phyloP scores from a whole-genome alignment of 2,888 invertebrate genomes.

The Cephus runcator region DNA sequence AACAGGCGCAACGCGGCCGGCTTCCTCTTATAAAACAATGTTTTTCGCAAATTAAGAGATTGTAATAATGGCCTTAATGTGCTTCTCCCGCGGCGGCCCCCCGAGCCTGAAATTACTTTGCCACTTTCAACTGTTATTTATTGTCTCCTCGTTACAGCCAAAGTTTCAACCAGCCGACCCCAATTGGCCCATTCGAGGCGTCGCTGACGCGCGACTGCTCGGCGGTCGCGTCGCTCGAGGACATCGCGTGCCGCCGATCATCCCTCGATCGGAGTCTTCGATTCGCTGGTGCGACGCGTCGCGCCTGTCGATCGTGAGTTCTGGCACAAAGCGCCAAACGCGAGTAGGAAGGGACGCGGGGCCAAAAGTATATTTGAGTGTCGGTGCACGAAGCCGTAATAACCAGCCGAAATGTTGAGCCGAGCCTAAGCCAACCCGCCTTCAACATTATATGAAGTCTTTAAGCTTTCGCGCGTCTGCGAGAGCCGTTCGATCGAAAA shows the following conservation, averaged over 20 bases:
- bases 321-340: too few species aligned
- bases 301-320: too few species aligned
- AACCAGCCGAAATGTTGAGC: constrained; percentile 22
- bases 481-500: constrained; percentile 52
- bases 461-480: constrained; percentile 10
- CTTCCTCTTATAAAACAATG: constrained; percentile 35
- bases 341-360: too few species aligned
- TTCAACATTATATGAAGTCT: constrained; percentile 50
- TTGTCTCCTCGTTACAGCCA: constrained; percentile 51
- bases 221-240: constrained; percentile 28
- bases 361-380: not conserved
- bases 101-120: constrained; percentile 57
- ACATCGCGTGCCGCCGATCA: constrained; percentile 15
- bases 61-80: constrained; percentile 60
- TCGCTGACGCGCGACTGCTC: too few species aligned
- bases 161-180: constrained; percentile 17
- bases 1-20: constrained; percentile 10
- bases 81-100: constrained; percentile 23
- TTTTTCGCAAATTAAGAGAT: constrained; percentile 63
- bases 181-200: constrained; percentile 8
- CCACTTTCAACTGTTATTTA: constrained; percentile 59
- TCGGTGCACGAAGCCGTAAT: not conserved
- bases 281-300: too few species aligned
- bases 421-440: constrained; percentile 34
- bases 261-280: not conserved